Percentiles rank a stretch among this genome's conserved stretches.
Evolutionary conservation across 2,113 vertebrate genomes (phyloP).

Genomic region (Lasiurus borealis): DNA sequence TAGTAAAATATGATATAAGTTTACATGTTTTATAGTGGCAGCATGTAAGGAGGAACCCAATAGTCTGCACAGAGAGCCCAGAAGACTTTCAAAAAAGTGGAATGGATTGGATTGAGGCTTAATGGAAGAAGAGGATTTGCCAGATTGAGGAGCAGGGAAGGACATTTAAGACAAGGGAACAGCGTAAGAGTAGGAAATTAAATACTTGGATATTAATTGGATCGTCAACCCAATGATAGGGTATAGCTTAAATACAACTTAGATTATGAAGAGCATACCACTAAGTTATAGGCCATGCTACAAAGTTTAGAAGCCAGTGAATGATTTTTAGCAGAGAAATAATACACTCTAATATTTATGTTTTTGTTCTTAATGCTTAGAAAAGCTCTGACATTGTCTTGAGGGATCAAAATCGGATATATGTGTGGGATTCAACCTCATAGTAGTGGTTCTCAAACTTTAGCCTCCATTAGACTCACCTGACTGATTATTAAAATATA

Average conservation of each 20-base stretch:
- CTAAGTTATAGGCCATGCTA: not conserved
- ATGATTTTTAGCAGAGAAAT: not conserved
- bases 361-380: not conserved
- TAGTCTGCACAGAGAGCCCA: not conserved
- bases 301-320: not conserved
- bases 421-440: not conserved
- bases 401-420: not conserved
- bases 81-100: not conserved
- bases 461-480: not conserved
- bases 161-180: not conserved
- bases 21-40: not conserved
- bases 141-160: not conserved
- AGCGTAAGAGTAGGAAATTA: not conserved
- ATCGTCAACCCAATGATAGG: not conserved
- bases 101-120: not conserved
- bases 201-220: not conserved
- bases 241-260: not conserved
- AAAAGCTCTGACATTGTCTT: not conserved
- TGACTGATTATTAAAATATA: not conserved
- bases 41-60: not conserved
- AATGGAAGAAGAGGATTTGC: not conserved
- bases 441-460: not conserved
- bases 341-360: not conserved
- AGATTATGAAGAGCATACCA: not conserved
- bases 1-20: not conserved